These are phyloP conservation scores for Pristis pectinata DNA, from an alignment of 2,797 vertebrate genomes.

Conservation along the genomic window DNA sequence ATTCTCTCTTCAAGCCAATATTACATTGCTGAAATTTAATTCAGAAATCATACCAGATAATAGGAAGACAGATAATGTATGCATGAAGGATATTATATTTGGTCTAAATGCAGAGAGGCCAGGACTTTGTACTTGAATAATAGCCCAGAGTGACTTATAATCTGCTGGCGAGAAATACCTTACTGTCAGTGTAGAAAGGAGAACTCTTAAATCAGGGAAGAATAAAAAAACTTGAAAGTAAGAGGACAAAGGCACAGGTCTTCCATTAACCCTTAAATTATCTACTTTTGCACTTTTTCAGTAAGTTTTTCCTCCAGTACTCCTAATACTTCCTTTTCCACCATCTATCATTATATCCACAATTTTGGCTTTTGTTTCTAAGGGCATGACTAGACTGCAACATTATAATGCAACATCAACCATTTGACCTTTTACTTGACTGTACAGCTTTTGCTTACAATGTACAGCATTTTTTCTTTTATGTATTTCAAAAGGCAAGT, in stretches of 20 bases:
- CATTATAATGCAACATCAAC: neutral
- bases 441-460: neutral
- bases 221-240: conserved; percentile 40
- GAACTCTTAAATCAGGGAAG: conserved; percentile 87
- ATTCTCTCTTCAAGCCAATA: conserved; percentile 78
- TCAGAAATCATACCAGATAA: conserved; percentile 96
- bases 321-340: neutral
- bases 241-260: conserved; percentile 42
- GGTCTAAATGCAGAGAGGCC: conserved; percentile 84
- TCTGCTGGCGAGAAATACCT: conserved; percentile 91
- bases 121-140: conserved; percentile 94
- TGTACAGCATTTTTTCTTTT: neutral
- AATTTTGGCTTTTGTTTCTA: neutral
- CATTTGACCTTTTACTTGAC: neutral
- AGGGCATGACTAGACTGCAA: too few species aligned
- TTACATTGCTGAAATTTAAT: conserved; percentile 92
- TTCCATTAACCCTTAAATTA: conserved; percentile 32
- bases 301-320: neutral
- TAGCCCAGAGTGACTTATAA: conserved; percentile 84
- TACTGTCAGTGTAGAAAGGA: conserved; percentile 87
- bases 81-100: conserved; percentile 97
- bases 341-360: neutral
- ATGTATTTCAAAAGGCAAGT: neutral
- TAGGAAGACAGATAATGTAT: conserved; percentile 98
- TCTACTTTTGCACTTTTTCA: neutral